Evolutionary conservation across 2,797 vertebrate genomes (phyloP).

Genomic region (Lithobates pipiens): DNA sequence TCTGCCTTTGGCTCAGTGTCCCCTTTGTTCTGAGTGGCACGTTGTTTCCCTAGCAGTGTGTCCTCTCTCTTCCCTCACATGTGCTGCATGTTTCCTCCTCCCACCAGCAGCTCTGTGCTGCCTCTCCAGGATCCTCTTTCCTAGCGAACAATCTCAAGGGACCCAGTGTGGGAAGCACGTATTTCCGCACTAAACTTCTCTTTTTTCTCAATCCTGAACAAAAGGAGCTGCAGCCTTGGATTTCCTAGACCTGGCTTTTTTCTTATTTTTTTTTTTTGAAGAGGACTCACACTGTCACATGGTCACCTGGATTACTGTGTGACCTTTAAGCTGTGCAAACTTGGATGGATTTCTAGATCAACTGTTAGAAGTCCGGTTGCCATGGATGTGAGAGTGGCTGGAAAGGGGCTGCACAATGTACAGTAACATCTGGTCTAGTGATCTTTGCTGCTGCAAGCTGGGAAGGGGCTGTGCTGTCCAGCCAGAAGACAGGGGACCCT

Average conservation of each 20-base stretch:
- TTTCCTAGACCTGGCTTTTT: neutral
- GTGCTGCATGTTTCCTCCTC: constrained; percentile 59
- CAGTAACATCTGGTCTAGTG: constrained; percentile 20
- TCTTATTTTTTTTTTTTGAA: neutral
- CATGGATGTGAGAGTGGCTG: constrained; percentile 17
- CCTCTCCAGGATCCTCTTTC: constrained; percentile 64
- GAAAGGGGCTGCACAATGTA: neutral
- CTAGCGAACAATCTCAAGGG: constrained; percentile 73
- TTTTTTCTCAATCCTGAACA: constrained; percentile 59
- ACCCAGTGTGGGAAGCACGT: constrained; percentile 83
- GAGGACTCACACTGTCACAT: neutral
- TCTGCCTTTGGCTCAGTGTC: constrained; percentile 38
- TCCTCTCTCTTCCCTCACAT: constrained; percentile 23
- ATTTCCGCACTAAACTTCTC: constrained; percentile 78
- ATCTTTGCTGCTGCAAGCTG: neutral
- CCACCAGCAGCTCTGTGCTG: constrained; percentile 66
- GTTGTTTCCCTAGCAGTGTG: constrained; percentile 30
- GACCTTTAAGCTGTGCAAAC: constrained; percentile 36
- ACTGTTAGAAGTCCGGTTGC: constrained; percentile 53
- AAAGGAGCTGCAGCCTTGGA: neutral
- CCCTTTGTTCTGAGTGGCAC: constrained; percentile 44
- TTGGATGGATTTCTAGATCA: constrained; percentile 19
- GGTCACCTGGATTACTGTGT: neutral
- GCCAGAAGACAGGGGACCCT: neutral
- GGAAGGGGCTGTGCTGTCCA: too few species aligned